These are phyloP conservation scores for Noturus placidus DNA, from an alignment of 2,113 vertebrate species.

Conservation along the genomic window DNA sequence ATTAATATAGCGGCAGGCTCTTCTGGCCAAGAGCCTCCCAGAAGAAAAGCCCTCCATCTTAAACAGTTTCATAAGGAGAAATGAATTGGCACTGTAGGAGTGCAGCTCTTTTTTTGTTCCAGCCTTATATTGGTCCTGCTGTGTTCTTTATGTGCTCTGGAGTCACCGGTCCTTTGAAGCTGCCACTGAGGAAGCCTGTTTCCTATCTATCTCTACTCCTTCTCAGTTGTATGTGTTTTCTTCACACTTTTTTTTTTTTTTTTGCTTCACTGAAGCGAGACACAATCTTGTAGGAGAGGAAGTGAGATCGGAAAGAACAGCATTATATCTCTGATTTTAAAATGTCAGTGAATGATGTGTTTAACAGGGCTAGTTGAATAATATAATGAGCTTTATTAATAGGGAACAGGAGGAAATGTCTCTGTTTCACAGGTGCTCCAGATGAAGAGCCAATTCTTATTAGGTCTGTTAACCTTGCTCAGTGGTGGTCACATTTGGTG, in stretches of 20 bases:
- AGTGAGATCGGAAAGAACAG: neutral
- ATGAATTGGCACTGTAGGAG: slow-evolving; percentile 59
- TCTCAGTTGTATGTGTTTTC: slow-evolving; percentile 6
- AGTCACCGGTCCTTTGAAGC: slow-evolving; percentile 54
- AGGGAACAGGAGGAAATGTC: slow-evolving; percentile 15
- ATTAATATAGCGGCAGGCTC: slow-evolving; percentile 65
- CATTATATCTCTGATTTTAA: slow-evolving; percentile 31
- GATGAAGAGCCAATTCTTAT: slow-evolving; percentile 25
- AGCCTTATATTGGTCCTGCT: slow-evolving; percentile 52
- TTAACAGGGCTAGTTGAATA: slow-evolving; percentile 12
- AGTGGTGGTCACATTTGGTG: slow-evolving; percentile 16
- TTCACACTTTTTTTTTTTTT: slow-evolving; percentile 2
- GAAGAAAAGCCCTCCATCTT: slow-evolving; percentile 58
- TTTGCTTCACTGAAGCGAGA: slow-evolving; percentile 2
- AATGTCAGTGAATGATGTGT: slow-evolving; percentile 23
- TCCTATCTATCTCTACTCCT: slow-evolving; percentile 30
- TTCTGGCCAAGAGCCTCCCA: slow-evolving; percentile 50
- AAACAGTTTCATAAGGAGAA: slow-evolving; percentile 62
- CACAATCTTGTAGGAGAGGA: neutral
- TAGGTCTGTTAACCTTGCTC: slow-evolving; percentile 37
- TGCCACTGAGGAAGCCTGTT: slow-evolving; percentile 24
- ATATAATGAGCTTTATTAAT: slow-evolving; percentile 20
- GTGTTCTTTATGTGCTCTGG: slow-evolving; percentile 47
- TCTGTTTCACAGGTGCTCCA: slow-evolving; percentile 35
- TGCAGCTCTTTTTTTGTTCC: slow-evolving; percentile 42